Evolutionary conservation across 2,113 vertebrate genomes (phyloP), one percentile per base, ranked within the genome.

Genomic region (Dasyprocta punctata): DNA sequence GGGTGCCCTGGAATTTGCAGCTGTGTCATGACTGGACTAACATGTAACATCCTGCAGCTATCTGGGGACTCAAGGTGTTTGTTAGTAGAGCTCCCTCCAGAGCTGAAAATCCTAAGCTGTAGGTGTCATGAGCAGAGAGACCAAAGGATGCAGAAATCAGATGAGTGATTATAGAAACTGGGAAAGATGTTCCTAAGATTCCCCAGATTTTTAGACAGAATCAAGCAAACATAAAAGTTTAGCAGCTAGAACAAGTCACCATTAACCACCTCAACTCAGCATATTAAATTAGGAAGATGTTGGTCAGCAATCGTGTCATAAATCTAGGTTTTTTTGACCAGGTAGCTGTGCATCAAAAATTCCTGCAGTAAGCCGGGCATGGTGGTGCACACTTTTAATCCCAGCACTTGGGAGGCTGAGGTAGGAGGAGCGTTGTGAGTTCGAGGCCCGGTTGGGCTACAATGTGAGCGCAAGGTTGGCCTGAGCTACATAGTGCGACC

Each of bases 141-240:
- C 77, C 20, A 83, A 86, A 78, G 47, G 36, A 69, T 16, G 73
- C 24, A 58, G 22, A 38, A 63, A 58, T 73, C 86, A 75, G 28
- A 36, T 47, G 44, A 85, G 8, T 93, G 14, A 4, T 80, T 75
- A 49, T 44, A 7, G 41, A 84, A 96, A 88, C 14, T 63, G 44
- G 3, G 22, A 30, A 11, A 41, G 63, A 56, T 82, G 17, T 61
- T 13, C 20, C 3, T 65, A n/a, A 71, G 44, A 69, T 33, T 78
- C 38, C 16, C 16, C 28, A 95, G 44, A 58, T 52, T 93, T 91
- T 96, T 92, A 87, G 13, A 56, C 86, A 82, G 33, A 82, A 88
- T 87, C 81, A 86, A 60, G 19, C 56, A 30, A 94, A 82, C 24
- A 3, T 89, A 67, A 89, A 36, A 87, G 20, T 2, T 52, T 19